Conservation (phyloP, 2,888 invertebrate species). For the Pherbina coryleti region DNA sequence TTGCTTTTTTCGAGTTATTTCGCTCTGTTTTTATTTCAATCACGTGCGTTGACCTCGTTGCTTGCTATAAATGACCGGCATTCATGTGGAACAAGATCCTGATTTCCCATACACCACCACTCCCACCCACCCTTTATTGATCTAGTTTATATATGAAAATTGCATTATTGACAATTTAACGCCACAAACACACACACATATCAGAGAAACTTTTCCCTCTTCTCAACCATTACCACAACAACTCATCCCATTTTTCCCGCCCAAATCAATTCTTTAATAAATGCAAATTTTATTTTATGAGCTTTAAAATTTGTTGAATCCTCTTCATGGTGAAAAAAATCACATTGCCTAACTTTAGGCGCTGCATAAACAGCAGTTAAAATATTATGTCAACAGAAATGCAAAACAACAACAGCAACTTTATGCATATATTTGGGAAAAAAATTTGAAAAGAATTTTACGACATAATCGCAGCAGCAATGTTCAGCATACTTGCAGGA, state of each 20-base stretch:
- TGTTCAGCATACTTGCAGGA: neutral
- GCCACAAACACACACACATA: no score
- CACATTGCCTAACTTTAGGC: neutral
- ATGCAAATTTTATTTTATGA: constrained; percentile 31
- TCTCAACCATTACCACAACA: neutral
- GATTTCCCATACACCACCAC: neutral
- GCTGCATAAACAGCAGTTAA: neutral
- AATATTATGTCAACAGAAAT: neutral
- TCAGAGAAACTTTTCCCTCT: neutral
- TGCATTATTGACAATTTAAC: no score
- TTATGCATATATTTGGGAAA: constrained; percentile 11
- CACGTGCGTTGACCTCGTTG: constrained; percentile 21
- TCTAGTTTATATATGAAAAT: no score
- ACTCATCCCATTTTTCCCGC: neutral
- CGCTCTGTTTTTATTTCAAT: neutral
- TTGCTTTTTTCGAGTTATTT: neutral
- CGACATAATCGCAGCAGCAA: constrained; percentile 18
- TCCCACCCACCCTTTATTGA: no score
- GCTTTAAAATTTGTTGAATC: constrained; percentile 23
- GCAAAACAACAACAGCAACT: neutral
- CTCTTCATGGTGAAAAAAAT: neutral
- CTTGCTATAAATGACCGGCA: neutral
- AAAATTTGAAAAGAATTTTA: constrained; percentile 4
- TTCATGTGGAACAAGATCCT: constrained; percentile 18
- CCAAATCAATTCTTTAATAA: neutral